These are phyloP conservation scores for Phoxinus dragarum DNA, from an alignment of 2,797 vertebrate genomes.

Conservation along the genomic window DNA sequence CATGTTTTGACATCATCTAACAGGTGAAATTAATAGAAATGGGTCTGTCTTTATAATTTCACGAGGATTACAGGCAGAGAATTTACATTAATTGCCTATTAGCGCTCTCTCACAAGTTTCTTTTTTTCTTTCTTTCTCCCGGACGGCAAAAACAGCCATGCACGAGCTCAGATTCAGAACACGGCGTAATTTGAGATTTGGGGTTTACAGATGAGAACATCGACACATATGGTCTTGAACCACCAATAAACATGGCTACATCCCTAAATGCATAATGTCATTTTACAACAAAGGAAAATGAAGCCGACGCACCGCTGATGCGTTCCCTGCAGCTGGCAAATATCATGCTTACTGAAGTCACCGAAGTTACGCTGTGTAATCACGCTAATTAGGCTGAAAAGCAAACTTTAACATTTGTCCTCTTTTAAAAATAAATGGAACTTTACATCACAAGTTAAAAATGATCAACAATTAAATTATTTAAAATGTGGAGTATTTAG, in stretches of 20 bases:
- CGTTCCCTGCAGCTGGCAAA: constrained; percentile 50
- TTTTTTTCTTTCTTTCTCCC: background rate
- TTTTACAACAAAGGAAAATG: constrained; percentile 46
- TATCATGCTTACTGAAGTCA: constrained; percentile 38
- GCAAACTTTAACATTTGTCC: background rate
- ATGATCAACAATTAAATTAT: background rate
- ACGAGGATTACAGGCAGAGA: background rate
- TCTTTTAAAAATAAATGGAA: background rate
- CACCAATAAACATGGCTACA: constrained; percentile 31
- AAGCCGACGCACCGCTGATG: constrained; percentile 47
- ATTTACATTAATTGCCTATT: background rate
- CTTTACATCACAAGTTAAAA: constrained; percentile 5
- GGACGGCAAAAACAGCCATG: background rate
- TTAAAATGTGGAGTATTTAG: background rate
- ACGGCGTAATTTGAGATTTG: constrained; percentile 13
- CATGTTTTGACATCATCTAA: background rate
- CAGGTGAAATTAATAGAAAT: constrained; percentile 10
- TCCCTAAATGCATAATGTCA: constrained; percentile 43
- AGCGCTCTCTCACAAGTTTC: background rate
- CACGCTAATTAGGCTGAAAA: constrained; percentile 42
- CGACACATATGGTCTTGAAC: constrained; percentile 50
- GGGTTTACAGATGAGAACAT: constrained; percentile 51
- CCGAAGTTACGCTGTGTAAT: constrained; percentile 46
- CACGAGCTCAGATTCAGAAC: constrained; percentile 2
- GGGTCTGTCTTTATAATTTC: background rate